phyloP scores from a whole-genome alignment of 2,797 vertebrate species.

The Sebastes iracundus region DNA sequence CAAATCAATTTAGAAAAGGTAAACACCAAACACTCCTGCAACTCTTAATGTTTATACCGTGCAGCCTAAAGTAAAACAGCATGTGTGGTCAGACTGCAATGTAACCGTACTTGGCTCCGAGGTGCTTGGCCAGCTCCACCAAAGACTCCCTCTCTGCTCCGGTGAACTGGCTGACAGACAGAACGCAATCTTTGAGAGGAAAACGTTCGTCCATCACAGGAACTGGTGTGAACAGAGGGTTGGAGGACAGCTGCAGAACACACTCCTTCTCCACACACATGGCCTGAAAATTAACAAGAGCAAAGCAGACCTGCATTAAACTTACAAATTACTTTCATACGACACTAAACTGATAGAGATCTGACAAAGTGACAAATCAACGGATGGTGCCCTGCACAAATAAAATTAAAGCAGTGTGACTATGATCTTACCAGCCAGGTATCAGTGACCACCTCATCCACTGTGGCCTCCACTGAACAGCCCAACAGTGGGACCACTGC shows the following conservation, averaged over 20 bases:
- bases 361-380: background rate
- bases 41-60: background rate
- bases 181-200: slow-evolving; percentile 89
- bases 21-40: background rate
- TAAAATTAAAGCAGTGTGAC: background rate
- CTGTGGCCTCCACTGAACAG: slow-evolving; percentile 89
- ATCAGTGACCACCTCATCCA: slow-evolving; percentile 95
- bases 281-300: slow-evolving; percentile 76
- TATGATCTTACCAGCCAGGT: slow-evolving; percentile 93
- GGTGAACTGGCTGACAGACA: slow-evolving; percentile 95
- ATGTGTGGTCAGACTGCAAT: background rate
- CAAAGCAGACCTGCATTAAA: background rate
- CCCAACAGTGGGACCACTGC: slow-evolving; percentile 94
- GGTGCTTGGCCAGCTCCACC: slow-evolving; percentile 87
- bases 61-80: background rate
- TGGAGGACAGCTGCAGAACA: slow-evolving; percentile 85
- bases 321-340: background rate
- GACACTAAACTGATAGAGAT: background rate
- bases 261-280: slow-evolving; percentile 91
- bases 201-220: slow-evolving; percentile 84
- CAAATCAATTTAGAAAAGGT: background rate
- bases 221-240: slow-evolving; percentile 92
- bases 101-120: slow-evolving; percentile 89
- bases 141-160: slow-evolving; percentile 94
- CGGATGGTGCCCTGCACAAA: background rate